Conservation (phyloP, 2,113 vertebrate genomes). For the Falcunculus frontatus region DNA sequence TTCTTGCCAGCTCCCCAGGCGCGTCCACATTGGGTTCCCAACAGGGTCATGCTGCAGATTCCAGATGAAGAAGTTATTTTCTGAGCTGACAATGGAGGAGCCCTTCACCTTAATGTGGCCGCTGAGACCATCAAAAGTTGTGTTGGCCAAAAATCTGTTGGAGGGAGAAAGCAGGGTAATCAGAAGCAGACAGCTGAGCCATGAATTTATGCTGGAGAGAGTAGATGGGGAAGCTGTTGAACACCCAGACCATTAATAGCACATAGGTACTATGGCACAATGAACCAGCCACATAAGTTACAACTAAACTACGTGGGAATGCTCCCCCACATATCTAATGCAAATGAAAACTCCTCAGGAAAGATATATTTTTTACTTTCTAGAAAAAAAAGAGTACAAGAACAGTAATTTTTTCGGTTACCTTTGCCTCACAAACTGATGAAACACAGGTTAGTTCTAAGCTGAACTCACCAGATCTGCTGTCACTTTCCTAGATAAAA, state of each 20-base stretch:
- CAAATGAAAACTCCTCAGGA: not conserved
- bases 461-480: not conserved
- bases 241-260: not conserved
- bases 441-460: not conserved
- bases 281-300: not conserved
- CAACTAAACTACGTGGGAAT: not conserved
- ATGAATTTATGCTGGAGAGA: not conserved
- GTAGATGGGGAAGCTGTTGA: not conserved
- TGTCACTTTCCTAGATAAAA: not conserved
- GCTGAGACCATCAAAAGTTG: conserved; percentile 89
- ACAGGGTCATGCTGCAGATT: conserved; percentile 91
- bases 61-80: conserved; percentile 94
- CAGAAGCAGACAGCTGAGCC: not conserved
- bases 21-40: conserved; percentile 92
- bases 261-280: not conserved
- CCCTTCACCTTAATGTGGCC: conserved; percentile 86
- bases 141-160: conserved; percentile 90
- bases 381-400: not conserved
- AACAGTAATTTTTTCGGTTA: not conserved
- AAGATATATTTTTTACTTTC: not conserved
- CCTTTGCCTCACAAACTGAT: not conserved
- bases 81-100: conserved; percentile 84
- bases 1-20: conserved; percentile 88
- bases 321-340: not conserved
- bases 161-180: not conserved